These are phyloP conservation scores for Mechanitis messenoides DNA, from an alignment of 2,888 invertebrate species.

Conservation along the genomic window DNA sequence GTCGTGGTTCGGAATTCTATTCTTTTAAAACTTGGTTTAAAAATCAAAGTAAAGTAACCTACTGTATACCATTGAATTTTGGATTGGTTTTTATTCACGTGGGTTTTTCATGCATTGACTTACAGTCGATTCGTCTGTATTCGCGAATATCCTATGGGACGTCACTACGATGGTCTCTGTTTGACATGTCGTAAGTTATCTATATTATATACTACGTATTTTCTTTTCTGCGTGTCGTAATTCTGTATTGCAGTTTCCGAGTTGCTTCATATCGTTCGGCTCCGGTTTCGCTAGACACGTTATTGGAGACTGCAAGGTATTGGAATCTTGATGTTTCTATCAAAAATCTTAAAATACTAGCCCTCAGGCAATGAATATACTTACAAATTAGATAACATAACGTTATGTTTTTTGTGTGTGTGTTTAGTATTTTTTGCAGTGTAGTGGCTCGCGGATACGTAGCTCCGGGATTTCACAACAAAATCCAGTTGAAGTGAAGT, in stretches of 20 bases:
- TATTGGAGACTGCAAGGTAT: slow-evolving; percentile 1
- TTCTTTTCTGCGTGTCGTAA: slow-evolving; percentile 5
- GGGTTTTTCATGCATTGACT: too few species aligned
- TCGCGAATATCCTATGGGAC: too few species aligned
- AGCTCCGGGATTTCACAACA: too few species aligned
- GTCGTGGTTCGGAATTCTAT: too few species aligned
- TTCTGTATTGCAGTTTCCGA: slow-evolving; percentile 4
- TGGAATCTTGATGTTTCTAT: neutral
- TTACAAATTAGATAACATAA: neutral
- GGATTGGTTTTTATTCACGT: too few species aligned
- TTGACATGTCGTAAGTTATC: too few species aligned
- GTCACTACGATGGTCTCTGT: too few species aligned
- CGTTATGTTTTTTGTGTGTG: slow-evolving; percentile 9
- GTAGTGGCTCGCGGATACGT: slow-evolving; percentile 2
- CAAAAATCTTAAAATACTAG: neutral
- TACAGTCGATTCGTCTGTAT: too few species aligned
- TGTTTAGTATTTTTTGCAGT: slow-evolving; percentile 15
- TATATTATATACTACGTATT: neutral
- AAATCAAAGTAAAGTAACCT: too few species aligned
- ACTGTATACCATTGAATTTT: too few species aligned
- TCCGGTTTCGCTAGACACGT: neutral
- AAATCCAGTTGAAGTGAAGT: neutral
- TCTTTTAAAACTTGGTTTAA: too few species aligned
- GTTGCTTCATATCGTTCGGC: neutral
- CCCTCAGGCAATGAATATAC: neutral